Conservation (phyloP, 2,797 vertebrate species). For the Ptychobarbus kaznakovi region DNA sequence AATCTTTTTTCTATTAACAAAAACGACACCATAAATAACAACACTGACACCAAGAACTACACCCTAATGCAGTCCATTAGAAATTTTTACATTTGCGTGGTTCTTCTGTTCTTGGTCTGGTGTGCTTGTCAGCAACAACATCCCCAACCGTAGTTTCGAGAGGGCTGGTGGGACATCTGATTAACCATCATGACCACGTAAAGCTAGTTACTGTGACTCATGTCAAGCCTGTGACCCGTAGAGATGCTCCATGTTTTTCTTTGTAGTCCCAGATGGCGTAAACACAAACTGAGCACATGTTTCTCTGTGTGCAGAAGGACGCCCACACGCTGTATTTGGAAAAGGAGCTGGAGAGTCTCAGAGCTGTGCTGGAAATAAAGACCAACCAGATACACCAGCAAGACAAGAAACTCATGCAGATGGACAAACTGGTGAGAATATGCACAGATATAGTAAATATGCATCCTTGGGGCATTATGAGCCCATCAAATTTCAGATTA, state of each 20-base stretch:
- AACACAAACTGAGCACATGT: not conserved
- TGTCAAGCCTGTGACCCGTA: not conserved
- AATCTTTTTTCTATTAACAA: not conserved
- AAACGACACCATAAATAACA: not conserved
- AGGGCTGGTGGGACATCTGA: not conserved
- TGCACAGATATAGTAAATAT: not conserved
- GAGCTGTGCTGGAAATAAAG: slow-evolving; percentile 94
- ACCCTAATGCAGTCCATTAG: not conserved
- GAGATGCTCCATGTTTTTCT: slow-evolving; percentile 4
- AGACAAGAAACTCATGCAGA: slow-evolving; percentile 91
- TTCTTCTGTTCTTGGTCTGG: not conserved
- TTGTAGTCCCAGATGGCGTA: slow-evolving; percentile 10
- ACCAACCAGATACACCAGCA: slow-evolving; percentile 91
- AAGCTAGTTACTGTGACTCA: not conserved
- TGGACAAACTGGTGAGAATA: slow-evolving; percentile 87
- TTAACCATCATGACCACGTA: not conserved
- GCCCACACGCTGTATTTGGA: slow-evolving; percentile 90
- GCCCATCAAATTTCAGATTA: not conserved
- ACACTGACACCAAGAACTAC: not conserved
- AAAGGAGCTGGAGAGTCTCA: slow-evolving; percentile 93
- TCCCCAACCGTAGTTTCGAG: not conserved
- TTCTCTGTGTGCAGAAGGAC: slow-evolving; percentile 83
- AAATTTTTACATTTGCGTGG: not conserved
- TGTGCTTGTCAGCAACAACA: not conserved
- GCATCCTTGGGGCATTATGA: not conserved